Percentiles rank a stretch among this genome's conserved stretches.
Conservation (phyloP, 2,113 vertebrate genomes). For the Burhinus bistriatus region DNA sequence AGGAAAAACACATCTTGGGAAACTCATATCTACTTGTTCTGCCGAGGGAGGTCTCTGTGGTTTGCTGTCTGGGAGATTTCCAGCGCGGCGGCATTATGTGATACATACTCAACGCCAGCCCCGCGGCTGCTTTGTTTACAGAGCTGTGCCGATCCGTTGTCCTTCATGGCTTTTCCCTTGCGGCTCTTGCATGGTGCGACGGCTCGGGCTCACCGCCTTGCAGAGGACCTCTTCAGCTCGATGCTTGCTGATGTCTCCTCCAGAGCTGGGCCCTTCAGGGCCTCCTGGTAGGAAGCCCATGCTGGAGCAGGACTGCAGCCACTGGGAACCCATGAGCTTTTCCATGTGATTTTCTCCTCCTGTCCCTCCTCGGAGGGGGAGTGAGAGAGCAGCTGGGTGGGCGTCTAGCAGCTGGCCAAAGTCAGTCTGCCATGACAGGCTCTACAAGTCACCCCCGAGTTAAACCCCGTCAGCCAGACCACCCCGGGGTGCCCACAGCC, state of each 20-base stretch:
- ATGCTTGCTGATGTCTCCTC: not conserved
- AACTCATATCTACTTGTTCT: not conserved
- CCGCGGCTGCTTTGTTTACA: not conserved
- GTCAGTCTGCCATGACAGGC: not conserved
- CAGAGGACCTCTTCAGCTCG: not conserved
- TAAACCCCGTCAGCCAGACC: not conserved
- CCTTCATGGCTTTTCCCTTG: rapidly evolving
- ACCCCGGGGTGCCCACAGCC: not conserved
- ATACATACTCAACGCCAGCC: not conserved
- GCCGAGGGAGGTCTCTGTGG: not conserved
- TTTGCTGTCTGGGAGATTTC: not conserved
- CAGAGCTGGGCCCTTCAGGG: not conserved
- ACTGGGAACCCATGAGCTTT: not conserved
- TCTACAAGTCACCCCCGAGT: not conserved
- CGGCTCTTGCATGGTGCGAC: rapidly evolving
- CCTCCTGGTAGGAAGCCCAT: not conserved
- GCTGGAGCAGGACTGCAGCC: not conserved
- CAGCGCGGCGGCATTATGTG: not conserved
- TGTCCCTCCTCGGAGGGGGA: not conserved
- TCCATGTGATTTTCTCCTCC: not conserved
- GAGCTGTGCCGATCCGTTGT: not conserved
- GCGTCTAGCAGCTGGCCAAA: not conserved
- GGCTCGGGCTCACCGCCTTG: not conserved
- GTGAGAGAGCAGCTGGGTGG: not conserved
- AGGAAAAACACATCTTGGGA: not conserved